Evolutionary conservation across 1,140 invertebrate species (phyloP).

Genomic region (Chelonus insularis): DNA sequence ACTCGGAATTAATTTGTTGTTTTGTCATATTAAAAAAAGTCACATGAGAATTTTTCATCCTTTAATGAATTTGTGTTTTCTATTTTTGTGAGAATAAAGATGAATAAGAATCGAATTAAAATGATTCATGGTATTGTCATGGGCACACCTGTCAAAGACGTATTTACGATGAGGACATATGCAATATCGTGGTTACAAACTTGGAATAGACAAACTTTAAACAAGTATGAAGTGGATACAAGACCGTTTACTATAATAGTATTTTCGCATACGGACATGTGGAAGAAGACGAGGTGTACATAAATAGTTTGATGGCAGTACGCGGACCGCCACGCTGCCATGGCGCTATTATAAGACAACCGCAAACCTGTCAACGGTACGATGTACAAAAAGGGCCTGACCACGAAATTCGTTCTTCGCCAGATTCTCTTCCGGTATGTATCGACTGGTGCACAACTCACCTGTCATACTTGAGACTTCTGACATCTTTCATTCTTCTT

Average conservation of each 20-base stretch:
- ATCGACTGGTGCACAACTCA: slow-evolving; percentile 11
- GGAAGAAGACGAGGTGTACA: slow-evolving; percentile 18
- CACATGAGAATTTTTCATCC: no score
- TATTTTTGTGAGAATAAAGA: no score
- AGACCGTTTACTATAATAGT: no score
- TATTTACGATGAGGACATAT: not conserved
- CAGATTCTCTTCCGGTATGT: slow-evolving; percentile 28
- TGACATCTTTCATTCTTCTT: not conserved
- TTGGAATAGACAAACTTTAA: no score
- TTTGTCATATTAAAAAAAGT: no score
- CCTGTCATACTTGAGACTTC: slow-evolving; percentile 4
- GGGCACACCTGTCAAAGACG: slow-evolving; percentile 10
- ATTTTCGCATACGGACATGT: not conserved
- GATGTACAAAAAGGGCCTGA: slow-evolving; percentile 20
- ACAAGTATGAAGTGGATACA: no score
- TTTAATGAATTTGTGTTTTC: no score
- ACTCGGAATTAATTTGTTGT: no score
- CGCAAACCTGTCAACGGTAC: slow-evolving; percentile 55
- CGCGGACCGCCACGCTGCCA: slow-evolving; percentile 32
- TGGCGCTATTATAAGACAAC: slow-evolving; percentile 57
- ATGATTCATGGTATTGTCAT: slow-evolving; percentile 5
- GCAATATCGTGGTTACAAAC: no score
- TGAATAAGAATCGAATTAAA: no score
- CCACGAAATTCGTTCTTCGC: slow-evolving; percentile 38
- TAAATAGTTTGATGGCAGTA: slow-evolving; percentile 38